Evolutionary conservation across 2,888 invertebrate species (phyloP).

Genomic region (Drosophila mayaguana): DNA sequence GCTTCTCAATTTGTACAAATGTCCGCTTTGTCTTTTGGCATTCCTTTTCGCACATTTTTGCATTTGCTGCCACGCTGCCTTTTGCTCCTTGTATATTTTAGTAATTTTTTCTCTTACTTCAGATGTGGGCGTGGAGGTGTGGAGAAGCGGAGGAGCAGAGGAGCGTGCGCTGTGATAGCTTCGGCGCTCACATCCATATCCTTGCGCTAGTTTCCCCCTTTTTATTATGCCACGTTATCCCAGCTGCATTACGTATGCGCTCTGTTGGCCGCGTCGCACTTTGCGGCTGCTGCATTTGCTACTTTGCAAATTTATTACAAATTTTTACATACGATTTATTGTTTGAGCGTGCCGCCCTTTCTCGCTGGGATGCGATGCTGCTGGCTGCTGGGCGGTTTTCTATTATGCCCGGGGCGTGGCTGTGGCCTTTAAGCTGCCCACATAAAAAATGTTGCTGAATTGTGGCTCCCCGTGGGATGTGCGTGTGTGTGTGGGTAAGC

Average conservation of each 20-base stretch:
- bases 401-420: constrained; percentile 47
- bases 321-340: constrained; percentile 79
- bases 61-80: constrained; percentile 46
- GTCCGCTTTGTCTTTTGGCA: constrained; percentile 40
- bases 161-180: constrained; percentile 22
- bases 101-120: constrained; percentile 38
- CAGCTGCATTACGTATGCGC: constrained; percentile 71
- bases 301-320: constrained; percentile 77
- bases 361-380: constrained; percentile 1
- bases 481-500: background rate
- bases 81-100: constrained; percentile 58
- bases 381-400: constrained; percentile 42
- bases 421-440: constrained; percentile 35
- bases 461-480: constrained; percentile 1
- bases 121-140: background rate
- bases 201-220: constrained; percentile 63
- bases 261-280: constrained; percentile 58
- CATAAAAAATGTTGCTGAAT: constrained; percentile 45
- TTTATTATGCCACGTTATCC: constrained; percentile 73
- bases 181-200: constrained; percentile 38
- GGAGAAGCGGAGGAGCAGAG: background rate
- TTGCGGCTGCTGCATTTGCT: constrained; percentile 70
- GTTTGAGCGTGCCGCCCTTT: constrained; percentile 63
- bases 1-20: constrained; percentile 53
- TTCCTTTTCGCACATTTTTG: constrained; percentile 28